Conservation (phyloP, 2,113 vertebrate genomes). For the Pantherophis guttatus region DNA sequence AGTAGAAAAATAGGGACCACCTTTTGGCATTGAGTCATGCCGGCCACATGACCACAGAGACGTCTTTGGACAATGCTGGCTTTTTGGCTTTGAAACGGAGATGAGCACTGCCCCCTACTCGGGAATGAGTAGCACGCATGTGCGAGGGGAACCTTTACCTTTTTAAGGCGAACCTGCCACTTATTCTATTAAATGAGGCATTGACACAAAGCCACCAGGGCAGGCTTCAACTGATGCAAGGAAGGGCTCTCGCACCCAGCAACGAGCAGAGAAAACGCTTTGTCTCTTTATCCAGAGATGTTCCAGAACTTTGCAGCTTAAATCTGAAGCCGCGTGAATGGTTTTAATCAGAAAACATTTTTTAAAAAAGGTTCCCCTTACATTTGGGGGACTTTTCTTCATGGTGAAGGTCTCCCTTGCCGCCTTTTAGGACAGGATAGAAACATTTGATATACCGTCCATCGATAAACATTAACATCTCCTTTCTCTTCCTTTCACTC, state of each 20-base stretch:
- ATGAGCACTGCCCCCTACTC: too few relatives aligned
- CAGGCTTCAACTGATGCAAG: not conserved
- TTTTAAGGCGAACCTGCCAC: not conserved
- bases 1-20: too few relatives aligned
- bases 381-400: not conserved
- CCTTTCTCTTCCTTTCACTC: not conserved
- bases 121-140: too few relatives aligned
- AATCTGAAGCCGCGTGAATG: not conserved
- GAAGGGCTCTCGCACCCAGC: not conserved
- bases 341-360: not conserved
- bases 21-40: too few relatives aligned
- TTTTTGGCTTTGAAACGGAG: too few relatives aligned
- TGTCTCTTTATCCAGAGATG: not conserved
- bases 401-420: not conserved
- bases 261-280: not conserved
- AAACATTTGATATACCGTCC: not conserved
- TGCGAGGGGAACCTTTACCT: too few relatives aligned
- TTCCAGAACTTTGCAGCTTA: not conserved
- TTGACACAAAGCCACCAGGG: not conserved
- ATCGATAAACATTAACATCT: not conserved
- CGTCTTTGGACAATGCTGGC: too few relatives aligned
- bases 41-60: too few relatives aligned
- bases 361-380: not conserved
- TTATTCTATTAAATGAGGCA: not conserved
- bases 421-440: not conserved